Evolutionary conservation across 23 tunicate species (phyloP), one percentile per base, ranked within the genome.

Genomic region (Styela clava): DNA sequence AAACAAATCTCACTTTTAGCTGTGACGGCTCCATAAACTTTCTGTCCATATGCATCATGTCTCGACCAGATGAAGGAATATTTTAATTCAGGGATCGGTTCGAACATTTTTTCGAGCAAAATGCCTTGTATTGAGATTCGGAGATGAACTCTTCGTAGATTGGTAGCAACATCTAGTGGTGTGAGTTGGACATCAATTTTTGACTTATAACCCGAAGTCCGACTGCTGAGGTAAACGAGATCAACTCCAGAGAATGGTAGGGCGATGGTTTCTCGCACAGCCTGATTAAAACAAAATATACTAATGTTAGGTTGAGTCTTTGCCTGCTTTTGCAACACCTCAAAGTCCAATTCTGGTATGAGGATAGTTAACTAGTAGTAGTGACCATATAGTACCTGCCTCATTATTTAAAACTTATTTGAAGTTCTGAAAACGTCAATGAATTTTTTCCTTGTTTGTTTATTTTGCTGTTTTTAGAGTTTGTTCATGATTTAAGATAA

Each of bases 1-100:
- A n/a, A n/a, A n/a, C n/a, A n/a, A n/a, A n/a, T n/a, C 77, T 71
- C 68, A 88, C 98, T 93, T 88, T 93, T 82, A 0, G 85, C 93
- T 22, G 61, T 27, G 36, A 88, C 89, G 9, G 31, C 80, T 62
- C 98, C 98, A 69, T 87, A 93, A 30, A 93, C 98, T 36, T 68
- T 70, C 35, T 85, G 98, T 16, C 86, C 78, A 74, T 93, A 93
- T 12, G 93, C 93, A 62, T 93, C 98, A 7, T 56, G 34, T 64
- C 89, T 56, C 2, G 63, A 19, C 98, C 98, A 93, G 33, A 83
- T 84, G 78, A 71, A 93, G 1, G 93, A 80, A 68, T 88, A 93
- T n/a, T 62, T 74, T 28, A 87, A 65, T 2, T 85, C 86, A 5
- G 93, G 68, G 12, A 78, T 63, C 1, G 93, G 87, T 77, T 93